Evolutionary conservation across 2,113 vertebrate species (phyloP), one percentile per base, ranked within the genome.

Genomic region (Plecturocebus donacophilus): DNA sequence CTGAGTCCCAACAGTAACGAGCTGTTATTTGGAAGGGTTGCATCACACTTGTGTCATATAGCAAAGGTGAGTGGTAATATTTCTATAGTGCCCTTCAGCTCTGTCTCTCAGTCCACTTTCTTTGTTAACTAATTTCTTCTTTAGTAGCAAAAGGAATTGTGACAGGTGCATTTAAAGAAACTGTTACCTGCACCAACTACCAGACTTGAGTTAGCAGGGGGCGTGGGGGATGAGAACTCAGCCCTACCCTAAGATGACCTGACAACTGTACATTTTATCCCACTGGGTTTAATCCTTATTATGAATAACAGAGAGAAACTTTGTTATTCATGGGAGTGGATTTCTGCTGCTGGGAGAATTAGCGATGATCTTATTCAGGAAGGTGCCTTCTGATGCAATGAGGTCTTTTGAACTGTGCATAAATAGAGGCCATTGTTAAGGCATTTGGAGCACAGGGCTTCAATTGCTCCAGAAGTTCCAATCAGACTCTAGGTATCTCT

Each of bases 351-450:
- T 38, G 38, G 70, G 94, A 95, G 97, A 97, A 96, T 96, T 91
- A 93, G 70, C 52, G 66, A 91, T 92, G 76, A 1, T 87, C 90
- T 96, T 83, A 71, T 64, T 96, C 2, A 3, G 5, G 17, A 92
- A 97, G 96, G 93, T 83, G 66, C 95, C 95, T 95, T 95, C 88
- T 96, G 92, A 95, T 56, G 95, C 92, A 64, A 71, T 84, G 94
- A 96, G 94, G 68, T 70, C 92, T 95, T 97, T 84, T 86, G 92
- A 87, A 85, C 81, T 19, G 83, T 47, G 76, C 88, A 75, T 91
- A 91, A 97, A 97, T 75, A 87, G 96, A 79, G 27, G n/a, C 87
- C 86, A 82, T 98, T 97, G 96, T 98, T 92, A 20, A 42, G 76
- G 61, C 87, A 1, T 96, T 93, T 27, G 58, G 95, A 96, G 40